Base-by-base conservation (phyloP, 2,113 vertebrate genomes). In the Lepidothrix coronata region DNA sequence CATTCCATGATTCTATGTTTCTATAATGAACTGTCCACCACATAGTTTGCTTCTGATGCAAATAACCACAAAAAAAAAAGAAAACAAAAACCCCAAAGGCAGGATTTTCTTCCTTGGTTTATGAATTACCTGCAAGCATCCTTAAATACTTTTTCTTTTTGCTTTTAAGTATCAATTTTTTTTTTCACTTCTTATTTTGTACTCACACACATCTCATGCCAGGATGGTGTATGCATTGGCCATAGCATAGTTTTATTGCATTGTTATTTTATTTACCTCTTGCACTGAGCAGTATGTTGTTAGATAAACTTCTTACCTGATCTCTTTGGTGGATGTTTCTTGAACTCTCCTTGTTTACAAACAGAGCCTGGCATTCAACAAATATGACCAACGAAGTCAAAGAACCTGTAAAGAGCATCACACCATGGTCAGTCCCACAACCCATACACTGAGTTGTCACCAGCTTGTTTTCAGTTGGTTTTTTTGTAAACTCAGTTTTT, bases 71-170 rank as follows among this genome's bases (percentile, higher is more conserved):
- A 54, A 39, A 33, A 2, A 35, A 5, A 39, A 1, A 7, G 43
- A 43, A 18, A 49, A 49, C 48, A 49, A 25, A 25, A 51, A 8
- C 0, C 1, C 5, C 16, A 0, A 30, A 59, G 27, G 6, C 4
- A 33, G 14, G 7, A 39, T 75, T 85, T 91, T 78, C 39, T 85
- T 20, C 18, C 35, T 68, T 75, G 4, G 9, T 62, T 49, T 71
- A 78, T 21, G 15, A 62, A 51, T 70, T 39, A 48, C 21, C 20
- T 72, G 11, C 13, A 41, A 27, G 11, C 25, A 23, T 8, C 23
- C 6, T 49, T 75, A 91, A 90, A 75, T 21, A 58, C 0, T 13
- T 76, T 31, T 49, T 3, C 6, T 9, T 33, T 62, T 25, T 37
- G 5, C 61, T 84, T 44, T 85, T 31, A 74, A 41, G 5, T 24